Evolutionary conservation across 2,888 invertebrate species (phyloP).

Genomic region (Julus scanicus): DNA sequence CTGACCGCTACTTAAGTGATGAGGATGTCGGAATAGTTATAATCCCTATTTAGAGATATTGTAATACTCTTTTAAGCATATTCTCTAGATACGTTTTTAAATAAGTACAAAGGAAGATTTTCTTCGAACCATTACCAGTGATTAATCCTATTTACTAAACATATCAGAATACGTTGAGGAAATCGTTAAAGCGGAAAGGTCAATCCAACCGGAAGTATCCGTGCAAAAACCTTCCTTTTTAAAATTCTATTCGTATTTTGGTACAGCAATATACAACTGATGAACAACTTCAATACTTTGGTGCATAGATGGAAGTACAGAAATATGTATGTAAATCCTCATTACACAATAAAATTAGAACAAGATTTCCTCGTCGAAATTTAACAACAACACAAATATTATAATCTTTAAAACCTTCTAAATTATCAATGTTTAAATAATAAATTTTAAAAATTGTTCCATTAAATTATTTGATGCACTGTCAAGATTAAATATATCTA

Average conservation of each 20-base stretch:
- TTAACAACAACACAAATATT: too few relatives aligned
- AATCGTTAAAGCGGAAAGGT: not conserved
- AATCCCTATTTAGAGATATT: not conserved
- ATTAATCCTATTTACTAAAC: not conserved
- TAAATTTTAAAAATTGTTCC: too few relatives aligned
- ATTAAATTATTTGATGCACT: too few relatives aligned
- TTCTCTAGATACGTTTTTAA: not conserved
- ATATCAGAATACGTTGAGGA: not conserved
- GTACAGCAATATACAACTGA: too few relatives aligned
- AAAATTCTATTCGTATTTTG: not conserved
- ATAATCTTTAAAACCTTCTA: too few relatives aligned
- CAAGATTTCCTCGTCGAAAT: too few relatives aligned
- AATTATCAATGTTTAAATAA: too few relatives aligned
- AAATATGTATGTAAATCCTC: too few relatives aligned
- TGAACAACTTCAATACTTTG: too few relatives aligned
- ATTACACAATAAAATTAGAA: too few relatives aligned
- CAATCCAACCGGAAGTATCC: not conserved
- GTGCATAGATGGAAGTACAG: too few relatives aligned
- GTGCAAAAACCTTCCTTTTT: not conserved
- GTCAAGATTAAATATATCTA: too few relatives aligned
- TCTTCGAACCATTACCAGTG: not conserved
- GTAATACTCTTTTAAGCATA: not conserved
- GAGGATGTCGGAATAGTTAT: not conserved
- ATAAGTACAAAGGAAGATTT: not conserved
- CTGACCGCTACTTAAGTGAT: not conserved